Percentiles rank a stretch among this genome's conserved stretches.
phyloP scores from a whole-genome alignment of 2,113 vertebrate species.

The Holacanthus passer region DNA sequence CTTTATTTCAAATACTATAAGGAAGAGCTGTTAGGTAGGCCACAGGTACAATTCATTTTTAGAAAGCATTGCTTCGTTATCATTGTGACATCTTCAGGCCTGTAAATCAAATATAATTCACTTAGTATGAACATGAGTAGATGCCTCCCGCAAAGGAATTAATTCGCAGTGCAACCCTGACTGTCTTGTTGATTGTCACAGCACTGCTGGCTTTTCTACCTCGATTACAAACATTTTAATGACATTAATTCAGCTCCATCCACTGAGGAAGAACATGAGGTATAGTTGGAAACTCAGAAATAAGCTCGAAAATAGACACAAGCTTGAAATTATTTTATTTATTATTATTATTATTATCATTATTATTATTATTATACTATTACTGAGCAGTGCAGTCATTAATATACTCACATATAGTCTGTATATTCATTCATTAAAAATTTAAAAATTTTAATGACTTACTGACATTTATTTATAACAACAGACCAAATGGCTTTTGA shows the following conservation, averaged over 20 bases:
- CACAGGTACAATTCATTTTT: no score
- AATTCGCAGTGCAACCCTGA: background rate
- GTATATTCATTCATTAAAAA: background rate
- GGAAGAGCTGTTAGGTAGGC: no score
- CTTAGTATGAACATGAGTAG: background rate
- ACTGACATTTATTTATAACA: conserved; percentile 2
- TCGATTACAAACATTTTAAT: background rate
- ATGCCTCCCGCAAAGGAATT: background rate
- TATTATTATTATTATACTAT: no score
- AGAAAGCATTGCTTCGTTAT: no score
- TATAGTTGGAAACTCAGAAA: no score
- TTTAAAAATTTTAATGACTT: background rate
- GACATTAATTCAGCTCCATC: background rate
- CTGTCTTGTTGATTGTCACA: background rate
- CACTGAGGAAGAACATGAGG: background rate
- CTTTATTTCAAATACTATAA: no score
- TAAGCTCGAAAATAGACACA: no score
- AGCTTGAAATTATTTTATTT: no score
- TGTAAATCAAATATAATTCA: no score
- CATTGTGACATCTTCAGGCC: no score
- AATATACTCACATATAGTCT: background rate
- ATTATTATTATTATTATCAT: no score
- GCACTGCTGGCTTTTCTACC: background rate
- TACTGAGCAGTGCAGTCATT: background rate
- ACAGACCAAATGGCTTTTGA: background rate